Evolutionary conservation across 2,797 vertebrate species (phyloP).

Genomic region (Ceyx erithaca): DNA sequence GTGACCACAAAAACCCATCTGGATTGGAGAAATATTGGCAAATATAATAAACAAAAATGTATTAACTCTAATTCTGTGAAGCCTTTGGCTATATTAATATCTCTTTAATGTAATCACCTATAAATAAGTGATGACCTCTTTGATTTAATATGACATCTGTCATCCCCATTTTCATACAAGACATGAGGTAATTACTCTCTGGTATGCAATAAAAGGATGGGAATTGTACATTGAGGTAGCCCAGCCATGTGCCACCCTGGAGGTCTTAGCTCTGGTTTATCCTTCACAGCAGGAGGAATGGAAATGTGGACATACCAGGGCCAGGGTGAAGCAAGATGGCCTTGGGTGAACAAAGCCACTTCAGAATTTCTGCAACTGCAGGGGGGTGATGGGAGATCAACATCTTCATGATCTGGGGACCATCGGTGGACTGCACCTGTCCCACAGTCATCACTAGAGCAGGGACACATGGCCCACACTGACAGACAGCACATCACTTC

Average conservation of each 20-base stretch:
- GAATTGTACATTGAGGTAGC: rapidly evolving
- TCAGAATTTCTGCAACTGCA: background rate
- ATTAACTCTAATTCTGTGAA: constrained; percentile 80
- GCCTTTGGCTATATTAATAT: constrained; percentile 86
- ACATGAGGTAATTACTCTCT: background rate
- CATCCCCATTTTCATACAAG: constrained; percentile 49
- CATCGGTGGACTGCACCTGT: background rate
- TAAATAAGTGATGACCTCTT: constrained; percentile 85
- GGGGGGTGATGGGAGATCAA: too few relatives aligned
- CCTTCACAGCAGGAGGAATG: background rate
- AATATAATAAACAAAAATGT: constrained; percentile 68
- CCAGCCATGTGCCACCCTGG: rapidly evolving
- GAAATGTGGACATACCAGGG: rapidly evolving
- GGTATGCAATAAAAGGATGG: background rate
- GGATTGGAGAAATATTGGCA: constrained; percentile 50
- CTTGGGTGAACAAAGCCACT: too few relatives aligned
- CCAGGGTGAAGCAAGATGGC: background rate
- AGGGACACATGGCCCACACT: rapidly evolving
- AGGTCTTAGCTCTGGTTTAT: background rate
- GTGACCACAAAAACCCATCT: background rate
- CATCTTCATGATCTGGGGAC: background rate
- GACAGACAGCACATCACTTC: background rate
- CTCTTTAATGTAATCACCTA: constrained; percentile 82
- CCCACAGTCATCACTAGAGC: rapidly evolving
- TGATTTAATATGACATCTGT: constrained; percentile 79